Conservation (phyloP, 2,888 invertebrate genomes). For the Dysmachus trigonus region DNA sequence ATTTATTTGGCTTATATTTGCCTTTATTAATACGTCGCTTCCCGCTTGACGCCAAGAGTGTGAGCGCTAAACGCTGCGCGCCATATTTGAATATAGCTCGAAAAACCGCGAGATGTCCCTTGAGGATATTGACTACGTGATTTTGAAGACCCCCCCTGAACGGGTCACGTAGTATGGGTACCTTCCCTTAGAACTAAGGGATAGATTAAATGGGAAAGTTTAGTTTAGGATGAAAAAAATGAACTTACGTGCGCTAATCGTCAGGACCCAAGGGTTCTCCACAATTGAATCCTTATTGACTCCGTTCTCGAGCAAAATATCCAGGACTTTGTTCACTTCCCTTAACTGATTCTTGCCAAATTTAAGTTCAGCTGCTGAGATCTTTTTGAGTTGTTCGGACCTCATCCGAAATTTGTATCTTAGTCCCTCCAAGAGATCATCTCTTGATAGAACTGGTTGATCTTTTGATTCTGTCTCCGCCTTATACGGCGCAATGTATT, state of each 20-base stretch:
- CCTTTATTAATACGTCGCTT: no score
- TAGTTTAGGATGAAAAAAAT: neutral
- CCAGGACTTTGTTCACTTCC: conserved; percentile 42
- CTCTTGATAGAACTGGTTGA: neutral
- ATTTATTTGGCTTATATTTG: no score
- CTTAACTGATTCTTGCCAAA: neutral
- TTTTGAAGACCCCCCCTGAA: no score
- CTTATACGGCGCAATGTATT: neutral
- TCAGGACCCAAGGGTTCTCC: conserved; percentile 61
- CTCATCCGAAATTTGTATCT: conserved; percentile 10
- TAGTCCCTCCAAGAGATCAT: conserved; percentile 3
- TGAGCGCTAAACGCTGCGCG: no score
- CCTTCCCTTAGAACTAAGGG: no score
- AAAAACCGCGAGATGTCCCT: no score
- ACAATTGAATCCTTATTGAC: conserved; percentile 57
- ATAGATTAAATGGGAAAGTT: no score
- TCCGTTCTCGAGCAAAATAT: conserved; percentile 54
- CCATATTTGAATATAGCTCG: no score
- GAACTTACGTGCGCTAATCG: conserved; percentile 51
- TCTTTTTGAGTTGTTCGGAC: neutral
- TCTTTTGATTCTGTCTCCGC: neutral
- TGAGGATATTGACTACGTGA: no score
- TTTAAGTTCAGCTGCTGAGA: conserved; percentile 28
- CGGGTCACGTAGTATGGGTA: no score
- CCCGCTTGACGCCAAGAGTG: no score